Conservation (phyloP, 2,113 vertebrate species). For the Crypturellus undulatus region DNA sequence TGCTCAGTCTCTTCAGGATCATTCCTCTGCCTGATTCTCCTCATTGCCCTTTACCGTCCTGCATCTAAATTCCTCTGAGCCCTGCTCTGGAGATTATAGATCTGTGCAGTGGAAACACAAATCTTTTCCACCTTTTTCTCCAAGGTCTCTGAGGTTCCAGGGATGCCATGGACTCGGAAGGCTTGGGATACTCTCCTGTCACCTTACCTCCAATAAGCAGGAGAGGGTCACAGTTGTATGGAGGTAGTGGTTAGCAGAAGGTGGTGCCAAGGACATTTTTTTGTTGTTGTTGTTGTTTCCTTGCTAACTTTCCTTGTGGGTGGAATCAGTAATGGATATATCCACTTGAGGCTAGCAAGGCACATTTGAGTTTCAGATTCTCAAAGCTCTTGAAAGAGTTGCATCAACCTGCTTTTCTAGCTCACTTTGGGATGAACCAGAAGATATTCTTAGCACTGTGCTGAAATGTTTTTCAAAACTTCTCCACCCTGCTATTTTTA, state of each 20-base stretch:
- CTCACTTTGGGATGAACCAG: neutral
- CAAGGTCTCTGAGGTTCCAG: neutral
- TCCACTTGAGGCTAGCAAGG: neutral
- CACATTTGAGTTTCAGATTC: neutral
- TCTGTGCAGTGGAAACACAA: neutral
- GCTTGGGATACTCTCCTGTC: neutral
- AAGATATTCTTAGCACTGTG: neutral
- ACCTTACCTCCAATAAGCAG: neutral
- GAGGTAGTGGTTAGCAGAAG: neutral
- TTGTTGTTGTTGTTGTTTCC: neutral
- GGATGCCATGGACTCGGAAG: neutral
- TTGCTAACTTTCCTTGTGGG: neutral
- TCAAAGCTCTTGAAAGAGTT: neutral
- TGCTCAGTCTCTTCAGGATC: neutral
- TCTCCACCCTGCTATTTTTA: neutral
- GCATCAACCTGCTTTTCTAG: neutral
- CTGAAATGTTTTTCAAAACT: neutral
- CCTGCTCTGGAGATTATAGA: neutral
- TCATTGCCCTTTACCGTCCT: neutral
- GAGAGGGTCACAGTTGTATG: neutral
- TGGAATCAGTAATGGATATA: neutral
- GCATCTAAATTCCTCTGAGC: neutral
- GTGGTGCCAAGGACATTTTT: neutral
- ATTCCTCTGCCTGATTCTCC: neutral
- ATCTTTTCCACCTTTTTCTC: neutral